Base-by-base conservation (phyloP, 2,888 invertebrate species). In the Allygus modestus region DNA sequence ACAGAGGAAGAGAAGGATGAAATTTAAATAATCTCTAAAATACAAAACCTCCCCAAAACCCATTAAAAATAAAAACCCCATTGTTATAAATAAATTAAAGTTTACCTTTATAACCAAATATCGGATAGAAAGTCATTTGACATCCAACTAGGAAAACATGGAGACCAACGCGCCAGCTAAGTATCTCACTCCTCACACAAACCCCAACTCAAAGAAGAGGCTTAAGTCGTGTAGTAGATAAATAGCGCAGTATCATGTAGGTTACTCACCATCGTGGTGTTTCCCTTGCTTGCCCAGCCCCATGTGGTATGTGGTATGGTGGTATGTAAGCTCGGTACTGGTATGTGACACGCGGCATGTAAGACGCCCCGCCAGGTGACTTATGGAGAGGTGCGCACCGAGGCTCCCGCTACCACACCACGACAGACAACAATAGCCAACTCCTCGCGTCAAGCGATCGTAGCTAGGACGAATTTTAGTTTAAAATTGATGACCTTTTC, bases 191-290 rank as follows among this genome's bases (percentile, higher is more conserved):
- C 51, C 58, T 7, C 23, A 12, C 17, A 46, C 46, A 15, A 23
- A 23, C 26, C 7, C 23, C 26, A 12, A 58, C 20, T 23, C 1
- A 23, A 58, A 58, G 15, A 2, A 58, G 23, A 23, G 58, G 58
- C 23, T 23, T 9, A 7, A 58, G 7, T 23, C 58, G 26, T 23
- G 58, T 12, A 58, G 58, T 20, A 11, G 7, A 26, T 58, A 58
- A 58, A 12, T 51, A n/a, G n/a, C n/a, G 15, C 11, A 11, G 12
- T 20, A 23, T 58, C 1, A 58, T 9, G 65, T 65, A 65, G 28
- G 65, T 58, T 7, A 31, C 65, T 65, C 65, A 65, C 65, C 65
- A 28, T 65, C 65, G 5, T 15, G 65, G 31, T 28, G 28, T 28
- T 65, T 65, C 31, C 65, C 28, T 15, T 28, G 65, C 65, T 31